Evolutionary conservation across 2,888 invertebrate species (phyloP), one percentile per base, ranked within the genome.

Genomic region (Celastrina argiolus): DNA sequence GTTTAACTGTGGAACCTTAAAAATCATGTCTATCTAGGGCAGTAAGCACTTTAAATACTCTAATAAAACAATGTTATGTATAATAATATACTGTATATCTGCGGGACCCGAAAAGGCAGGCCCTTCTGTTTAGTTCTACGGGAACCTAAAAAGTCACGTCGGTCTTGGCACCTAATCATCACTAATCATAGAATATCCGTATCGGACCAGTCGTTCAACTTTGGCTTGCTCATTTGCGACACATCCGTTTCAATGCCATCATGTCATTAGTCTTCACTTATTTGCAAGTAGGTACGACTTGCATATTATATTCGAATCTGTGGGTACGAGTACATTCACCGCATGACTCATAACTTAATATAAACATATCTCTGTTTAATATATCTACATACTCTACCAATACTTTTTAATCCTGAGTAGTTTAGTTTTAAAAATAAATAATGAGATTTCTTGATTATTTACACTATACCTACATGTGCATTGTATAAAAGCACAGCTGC

Each of bases 141-240:
- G 10, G 18, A 31, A 16, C 18, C 59, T 59, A n/a, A 36, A 58
- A 59, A 28, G n/a, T 31, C 58, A n/a, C 10, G 58, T 22, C 18
- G 1, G 58, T 22, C 36, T 5, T 26, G 22, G 22, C 12, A 22
- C 31, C 1, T 22, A 22, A 51, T 51, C 10, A 51, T 51, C 5
- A 2, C 12, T 58, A 58, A 58, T 39, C 36, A 61, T 39, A 36
- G 61, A 61, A 61, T 61, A 39, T 61, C 22, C 61, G 61, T 39
- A 39, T 39, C 61, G 61, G 36, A 12, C 10, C 59, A 61, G 61
- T 61, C 61, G 36, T 61, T 61, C 61, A 61, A 61, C 61, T 61
- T 61, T 36, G 39, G 39, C 31, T 39, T 39, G 39, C 39, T 39
- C 39, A 61, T 59, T 59, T 34, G 59, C 61, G 14, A 12, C 34